Evolutionary conservation across 2,113 vertebrate genomes (phyloP).

Genomic region (Saiga tatarica): DNA sequence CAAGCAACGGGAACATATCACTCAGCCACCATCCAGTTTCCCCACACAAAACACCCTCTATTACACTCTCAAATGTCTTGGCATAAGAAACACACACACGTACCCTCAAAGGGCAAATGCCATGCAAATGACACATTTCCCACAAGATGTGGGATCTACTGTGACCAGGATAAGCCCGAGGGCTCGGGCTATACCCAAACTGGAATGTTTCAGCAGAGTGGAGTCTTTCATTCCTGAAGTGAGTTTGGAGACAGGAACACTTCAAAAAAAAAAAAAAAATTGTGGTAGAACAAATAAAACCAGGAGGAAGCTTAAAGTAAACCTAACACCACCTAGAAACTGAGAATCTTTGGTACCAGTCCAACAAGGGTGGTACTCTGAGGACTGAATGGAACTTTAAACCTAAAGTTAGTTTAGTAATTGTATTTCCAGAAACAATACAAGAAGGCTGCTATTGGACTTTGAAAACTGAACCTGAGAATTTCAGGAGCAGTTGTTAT

Average conservation of each 20-base stretch:
- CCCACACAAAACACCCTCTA: too few relatives aligned
- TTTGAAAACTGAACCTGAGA: neutral
- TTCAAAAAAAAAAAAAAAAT: neutral
- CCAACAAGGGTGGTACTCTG: neutral
- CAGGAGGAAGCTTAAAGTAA: neutral
- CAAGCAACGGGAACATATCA: neutral
- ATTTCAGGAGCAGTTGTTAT: neutral
- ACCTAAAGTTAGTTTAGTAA: neutral
- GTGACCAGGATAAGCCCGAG: neutral
- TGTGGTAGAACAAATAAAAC: neutral
- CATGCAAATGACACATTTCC: neutral
- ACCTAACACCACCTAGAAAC: neutral
- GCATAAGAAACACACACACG: neutral
- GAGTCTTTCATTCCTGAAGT: neutral
- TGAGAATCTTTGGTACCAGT: neutral
- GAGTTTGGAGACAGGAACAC: neutral
- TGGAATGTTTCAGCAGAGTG: neutral
- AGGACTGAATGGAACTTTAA: neutral
- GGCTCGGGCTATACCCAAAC: too few relatives aligned
- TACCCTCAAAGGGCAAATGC: neutral
- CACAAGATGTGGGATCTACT: neutral
- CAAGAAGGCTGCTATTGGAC: neutral
- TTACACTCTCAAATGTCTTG: neutral
- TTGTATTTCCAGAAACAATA: neutral
- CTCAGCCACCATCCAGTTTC: neutral